Percentiles rank a stretch among this genome's conserved stretches.
Conservation (phyloP, 2,113 vertebrate species). For the Atlantisia rogersi region DNA sequence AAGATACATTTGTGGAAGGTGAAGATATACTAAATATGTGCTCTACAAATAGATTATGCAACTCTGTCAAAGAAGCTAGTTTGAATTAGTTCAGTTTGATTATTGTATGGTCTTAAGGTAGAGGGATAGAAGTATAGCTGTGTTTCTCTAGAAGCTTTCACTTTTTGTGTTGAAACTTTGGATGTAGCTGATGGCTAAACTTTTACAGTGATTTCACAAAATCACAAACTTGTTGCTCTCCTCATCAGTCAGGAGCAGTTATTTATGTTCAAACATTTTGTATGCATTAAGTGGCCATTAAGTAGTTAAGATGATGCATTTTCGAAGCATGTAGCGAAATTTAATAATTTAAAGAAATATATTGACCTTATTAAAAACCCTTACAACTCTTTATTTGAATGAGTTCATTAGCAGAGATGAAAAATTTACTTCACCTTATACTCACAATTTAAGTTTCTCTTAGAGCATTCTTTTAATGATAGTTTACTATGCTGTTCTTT, state of each 20-base stretch:
- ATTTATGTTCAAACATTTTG: background rate
- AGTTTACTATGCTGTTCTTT: background rate
- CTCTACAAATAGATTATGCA: background rate
- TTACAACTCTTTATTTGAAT: background rate
- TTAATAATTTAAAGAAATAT: background rate
- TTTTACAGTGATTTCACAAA: background rate
- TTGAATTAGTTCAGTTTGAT: background rate
- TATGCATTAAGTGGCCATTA: background rate
- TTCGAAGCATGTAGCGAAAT: background rate
- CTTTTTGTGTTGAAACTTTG: background rate
- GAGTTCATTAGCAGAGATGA: background rate
- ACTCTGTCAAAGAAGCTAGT: background rate
- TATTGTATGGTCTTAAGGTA: background rate
- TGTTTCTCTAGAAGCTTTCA: background rate
- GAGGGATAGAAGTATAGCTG: background rate
- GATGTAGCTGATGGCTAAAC: accelerated
- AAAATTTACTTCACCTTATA: background rate
- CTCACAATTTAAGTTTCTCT: background rate
- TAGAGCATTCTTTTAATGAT: background rate
- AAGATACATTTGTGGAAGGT: background rate
- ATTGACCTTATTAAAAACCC: background rate
- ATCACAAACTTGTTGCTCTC: background rate
- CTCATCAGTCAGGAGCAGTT: background rate
- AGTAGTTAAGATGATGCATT: background rate
- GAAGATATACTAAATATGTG: background rate